Evolutionary conservation across 2,113 vertebrate genomes (phyloP).

Genomic region (Pungitius pungitius): DNA sequence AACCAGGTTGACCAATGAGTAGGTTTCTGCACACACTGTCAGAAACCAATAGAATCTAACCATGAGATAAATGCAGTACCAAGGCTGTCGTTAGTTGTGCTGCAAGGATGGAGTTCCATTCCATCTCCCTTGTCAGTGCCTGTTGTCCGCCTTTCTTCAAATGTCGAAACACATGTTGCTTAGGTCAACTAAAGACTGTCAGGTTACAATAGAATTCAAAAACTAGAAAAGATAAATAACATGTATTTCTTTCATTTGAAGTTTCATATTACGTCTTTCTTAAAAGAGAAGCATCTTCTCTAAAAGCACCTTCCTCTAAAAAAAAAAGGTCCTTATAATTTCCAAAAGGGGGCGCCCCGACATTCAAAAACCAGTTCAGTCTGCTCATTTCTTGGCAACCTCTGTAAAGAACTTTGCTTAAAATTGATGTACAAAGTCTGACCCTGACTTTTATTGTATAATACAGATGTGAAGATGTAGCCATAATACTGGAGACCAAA

Average conservation of each 20-base stretch:
- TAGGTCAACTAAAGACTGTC: no score
- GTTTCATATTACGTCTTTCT: background rate
- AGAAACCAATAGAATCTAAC: no score
- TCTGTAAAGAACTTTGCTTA: background rate
- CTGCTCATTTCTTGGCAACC: background rate
- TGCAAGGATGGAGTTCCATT: no score
- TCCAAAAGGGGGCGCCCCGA: slow-evolving; percentile 43
- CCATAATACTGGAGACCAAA: background rate
- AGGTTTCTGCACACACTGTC: no score
- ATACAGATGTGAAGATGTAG: background rate
- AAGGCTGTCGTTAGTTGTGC: no score
- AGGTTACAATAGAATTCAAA: background rate
- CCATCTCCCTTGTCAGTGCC: no score
- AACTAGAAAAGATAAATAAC: background rate
- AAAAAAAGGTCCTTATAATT: background rate
- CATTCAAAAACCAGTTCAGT: slow-evolving; percentile 5
- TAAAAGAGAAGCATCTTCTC: background rate
- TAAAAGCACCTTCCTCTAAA: no score
- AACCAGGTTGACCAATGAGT: no score
- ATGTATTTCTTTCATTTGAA: background rate
- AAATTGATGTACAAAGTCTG: background rate
- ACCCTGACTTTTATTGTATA: background rate
- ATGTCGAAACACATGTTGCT: no score
- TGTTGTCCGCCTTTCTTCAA: no score
- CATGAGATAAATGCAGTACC: no score